Conservation (phyloP, 1,140 invertebrate genomes). For the Amyelois transitella region DNA sequence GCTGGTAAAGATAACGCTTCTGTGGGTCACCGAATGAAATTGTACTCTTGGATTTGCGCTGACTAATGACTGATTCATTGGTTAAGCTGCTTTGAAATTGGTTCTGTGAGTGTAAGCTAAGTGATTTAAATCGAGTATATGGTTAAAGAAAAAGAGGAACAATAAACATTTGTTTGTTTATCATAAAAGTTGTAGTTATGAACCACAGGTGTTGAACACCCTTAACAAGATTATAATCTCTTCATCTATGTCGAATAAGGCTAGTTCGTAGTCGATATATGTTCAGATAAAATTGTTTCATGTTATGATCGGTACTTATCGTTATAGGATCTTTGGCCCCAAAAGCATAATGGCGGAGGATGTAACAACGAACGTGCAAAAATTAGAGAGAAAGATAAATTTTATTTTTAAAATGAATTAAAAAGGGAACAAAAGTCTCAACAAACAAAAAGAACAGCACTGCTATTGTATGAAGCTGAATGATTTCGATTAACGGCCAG, state of each 20-base stretch:
- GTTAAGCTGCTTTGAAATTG: neutral
- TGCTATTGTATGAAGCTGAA: neutral
- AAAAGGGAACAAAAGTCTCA: neutral
- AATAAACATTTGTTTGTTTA: too few species aligned
- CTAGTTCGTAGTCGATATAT: neutral
- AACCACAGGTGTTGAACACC: neutral
- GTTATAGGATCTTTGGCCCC: too few species aligned
- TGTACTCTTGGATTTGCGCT: conserved; percentile 2
- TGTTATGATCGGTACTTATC: too few species aligned
- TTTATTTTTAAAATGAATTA: too few species aligned
- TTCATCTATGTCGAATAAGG: too few species aligned
- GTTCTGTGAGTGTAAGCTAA: conserved; percentile 15
- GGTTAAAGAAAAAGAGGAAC: too few species aligned
- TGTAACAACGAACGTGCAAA: too few species aligned
- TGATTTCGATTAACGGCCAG: conserved; percentile 16
- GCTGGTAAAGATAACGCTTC: conserved; percentile 5
- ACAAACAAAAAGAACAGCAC: neutral
- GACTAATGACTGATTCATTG: neutral
- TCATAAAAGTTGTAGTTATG: neutral
- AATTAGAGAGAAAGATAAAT: too few species aligned
- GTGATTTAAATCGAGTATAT: neutral
- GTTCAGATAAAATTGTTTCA: too few species aligned
- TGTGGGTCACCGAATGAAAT: neutral
- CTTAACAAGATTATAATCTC: too few species aligned
- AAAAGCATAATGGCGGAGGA: too few species aligned